A percentile compares a stretch with the other conserved stretches of the same genome.
These are phyloP conservation scores for Drosophila guanche DNA, from an alignment of 1,140 invertebrate species.

Conservation along the genomic window DNA sequence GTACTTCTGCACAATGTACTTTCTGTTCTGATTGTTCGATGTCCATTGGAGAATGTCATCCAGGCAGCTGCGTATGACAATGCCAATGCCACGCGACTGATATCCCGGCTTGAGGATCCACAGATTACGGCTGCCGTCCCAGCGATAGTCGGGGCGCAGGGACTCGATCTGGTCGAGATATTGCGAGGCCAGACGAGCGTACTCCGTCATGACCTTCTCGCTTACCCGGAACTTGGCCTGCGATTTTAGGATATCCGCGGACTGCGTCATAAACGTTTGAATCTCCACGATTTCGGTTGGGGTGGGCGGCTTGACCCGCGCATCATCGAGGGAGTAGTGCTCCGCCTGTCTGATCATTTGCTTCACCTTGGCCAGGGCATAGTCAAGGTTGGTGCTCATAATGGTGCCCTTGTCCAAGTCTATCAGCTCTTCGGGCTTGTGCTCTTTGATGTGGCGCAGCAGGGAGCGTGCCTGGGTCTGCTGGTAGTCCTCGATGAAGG, in stretches of 20 bases:
- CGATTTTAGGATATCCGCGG: constrained; percentile 84
- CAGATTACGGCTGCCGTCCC: constrained; percentile 92
- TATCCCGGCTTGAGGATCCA: constrained; percentile 97
- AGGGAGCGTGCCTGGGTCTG: constrained; percentile 92
- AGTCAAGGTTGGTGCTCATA: constrained; percentile 84
- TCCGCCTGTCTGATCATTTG: constrained; percentile 64
- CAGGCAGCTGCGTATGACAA: constrained; percentile 85
- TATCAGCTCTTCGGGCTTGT: constrained; percentile 39
- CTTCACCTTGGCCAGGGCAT: constrained; percentile 84
- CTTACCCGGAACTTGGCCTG: constrained; percentile 84
- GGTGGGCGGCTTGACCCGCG: constrained; percentile 43
- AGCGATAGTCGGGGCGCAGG: constrained; percentile 84
- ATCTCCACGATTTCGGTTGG: constrained; percentile 86
- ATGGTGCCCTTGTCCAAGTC: constrained; percentile 53
- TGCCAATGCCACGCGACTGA: constrained; percentile 94
- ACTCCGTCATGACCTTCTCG: constrained; percentile 83
- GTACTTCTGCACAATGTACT: constrained; percentile 96
- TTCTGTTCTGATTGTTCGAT: constrained; percentile 86
- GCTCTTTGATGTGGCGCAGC: constrained; percentile 89
- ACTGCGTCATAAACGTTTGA: constrained; percentile 87
- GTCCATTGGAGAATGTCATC: constrained; percentile 88
- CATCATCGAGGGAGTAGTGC: constrained; percentile 66
- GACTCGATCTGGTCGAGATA: constrained; percentile 86
- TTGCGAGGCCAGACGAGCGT: constrained; percentile 85
- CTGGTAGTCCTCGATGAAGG: constrained; percentile 86